Percentiles rank a stretch among this genome's conserved stretches.
phyloP scores from a whole-genome alignment of 1,140 invertebrate genomes.

The Solen grandis region DNA sequence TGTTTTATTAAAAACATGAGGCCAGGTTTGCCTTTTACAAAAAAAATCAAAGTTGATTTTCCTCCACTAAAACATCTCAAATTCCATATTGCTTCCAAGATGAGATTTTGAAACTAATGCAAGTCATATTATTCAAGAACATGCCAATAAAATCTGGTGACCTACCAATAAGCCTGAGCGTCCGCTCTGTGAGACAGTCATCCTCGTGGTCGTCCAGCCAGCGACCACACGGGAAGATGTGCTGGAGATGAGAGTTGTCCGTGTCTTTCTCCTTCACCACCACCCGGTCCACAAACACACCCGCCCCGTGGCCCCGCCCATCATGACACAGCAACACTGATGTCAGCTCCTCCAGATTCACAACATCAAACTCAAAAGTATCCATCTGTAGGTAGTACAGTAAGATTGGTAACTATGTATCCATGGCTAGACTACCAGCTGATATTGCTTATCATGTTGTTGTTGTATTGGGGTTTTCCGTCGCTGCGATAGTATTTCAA shows the following conservation, averaged over 20 bases:
- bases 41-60: no score
- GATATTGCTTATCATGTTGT: no score
- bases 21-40: no score
- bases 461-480: no score
- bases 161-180: conserved; percentile 63
- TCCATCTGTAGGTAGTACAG: conserved; percentile 61
- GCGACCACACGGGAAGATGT: conserved; percentile 70
- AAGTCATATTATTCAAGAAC: no score
- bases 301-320: conserved; percentile 71
- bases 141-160: no score
- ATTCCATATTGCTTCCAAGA: no score
- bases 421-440: no score
- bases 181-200: conserved; percentile 68
- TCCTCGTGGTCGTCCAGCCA: conserved; percentile 73
- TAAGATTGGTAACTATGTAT: not conserved
- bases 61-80: no score
- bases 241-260: conserved; percentile 39
- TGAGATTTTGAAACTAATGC: no score
- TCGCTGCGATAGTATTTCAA: no score
- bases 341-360: conserved; percentile 63
- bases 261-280: conserved; percentile 61
- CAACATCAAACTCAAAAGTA: conserved; percentile 71
- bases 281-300: conserved; percentile 73
- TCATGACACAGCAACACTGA: conserved; percentile 69
- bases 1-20: no score